Evolutionary conservation across 2,888 invertebrate genomes (phyloP).

Genomic region (Achlya flavicornis): DNA sequence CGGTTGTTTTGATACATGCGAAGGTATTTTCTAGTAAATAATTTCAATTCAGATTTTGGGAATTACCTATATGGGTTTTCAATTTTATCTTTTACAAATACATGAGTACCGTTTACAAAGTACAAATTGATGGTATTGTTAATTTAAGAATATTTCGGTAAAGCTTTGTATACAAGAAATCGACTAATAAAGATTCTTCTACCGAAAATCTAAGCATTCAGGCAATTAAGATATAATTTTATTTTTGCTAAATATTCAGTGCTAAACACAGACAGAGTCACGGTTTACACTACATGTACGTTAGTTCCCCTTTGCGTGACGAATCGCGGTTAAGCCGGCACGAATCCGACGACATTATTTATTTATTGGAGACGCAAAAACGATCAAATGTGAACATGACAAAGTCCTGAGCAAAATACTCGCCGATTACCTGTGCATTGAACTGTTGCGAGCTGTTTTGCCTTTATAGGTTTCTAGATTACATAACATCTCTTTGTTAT

Average conservation of each 20-base stretch:
- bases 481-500: not conserved
- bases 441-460: not conserved
- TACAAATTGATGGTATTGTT: not conserved
- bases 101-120: too few relatives aligned
- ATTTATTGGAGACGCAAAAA: conserved; percentile 44
- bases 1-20: not conserved
- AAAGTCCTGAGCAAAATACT: conserved; percentile 3
- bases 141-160: not conserved
- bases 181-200: not conserved
- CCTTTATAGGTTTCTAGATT: not conserved
- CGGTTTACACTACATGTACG: conserved; percentile 2
- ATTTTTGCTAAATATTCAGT: too few relatives aligned
- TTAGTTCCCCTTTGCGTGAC: conserved; percentile 36
- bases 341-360: conserved; percentile 37
- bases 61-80: not conserved
- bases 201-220: not conserved
- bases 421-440: conserved; percentile 1
- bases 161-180: too few relatives aligned
- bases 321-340: conserved; percentile 28
- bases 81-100: not conserved
- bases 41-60: not conserved
- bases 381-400: conserved; percentile 27
- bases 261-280: conserved; percentile 15
- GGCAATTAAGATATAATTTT: too few relatives aligned
- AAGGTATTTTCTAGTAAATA: not conserved